Evolutionary conservation across 2,113 vertebrate species (phyloP).

Genomic region (Centropristis striata): DNA sequence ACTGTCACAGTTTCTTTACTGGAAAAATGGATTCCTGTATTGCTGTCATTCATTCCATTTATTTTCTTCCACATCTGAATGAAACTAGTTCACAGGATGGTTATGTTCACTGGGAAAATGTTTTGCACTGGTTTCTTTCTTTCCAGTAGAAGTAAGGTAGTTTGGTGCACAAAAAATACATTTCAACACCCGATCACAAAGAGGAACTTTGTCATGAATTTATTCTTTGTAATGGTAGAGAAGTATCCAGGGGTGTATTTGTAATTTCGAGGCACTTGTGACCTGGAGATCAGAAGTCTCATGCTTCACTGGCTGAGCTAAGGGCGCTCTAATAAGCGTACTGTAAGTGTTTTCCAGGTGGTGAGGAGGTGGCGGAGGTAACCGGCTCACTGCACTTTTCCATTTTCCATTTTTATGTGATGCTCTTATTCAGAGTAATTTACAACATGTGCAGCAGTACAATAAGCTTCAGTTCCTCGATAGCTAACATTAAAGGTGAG

Average conservation of each 20-base stretch:
- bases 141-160: not conserved
- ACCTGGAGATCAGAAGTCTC: conserved; percentile 49
- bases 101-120: not conserved
- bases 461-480: conserved; percentile 36
- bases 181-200: not conserved
- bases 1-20: not conserved
- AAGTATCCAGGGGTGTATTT: conserved; percentile 18
- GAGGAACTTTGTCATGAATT: conserved; percentile 10
- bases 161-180: not conserved
- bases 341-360: conserved; percentile 53
- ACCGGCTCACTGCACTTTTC: conserved; percentile 57
- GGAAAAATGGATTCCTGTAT: not conserved
- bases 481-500: conserved; percentile 4
- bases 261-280: conserved; percentile 58
- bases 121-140: not conserved
- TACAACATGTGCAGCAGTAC: conserved; percentile 26
- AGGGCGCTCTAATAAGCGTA: conserved; percentile 35
- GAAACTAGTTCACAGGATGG: not conserved
- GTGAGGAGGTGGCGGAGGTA: conserved; percentile 26
- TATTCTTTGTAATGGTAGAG: conserved; percentile 7
- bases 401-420: conserved; percentile 54
- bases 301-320: conserved; percentile 32
- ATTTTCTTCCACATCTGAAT: conserved; percentile 1
- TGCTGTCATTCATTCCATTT: not conserved
- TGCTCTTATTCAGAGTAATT: conserved; percentile 49